Base-by-base conservation (phyloP, 2,113 vertebrate genomes). In the Lagopus muta region DNA sequence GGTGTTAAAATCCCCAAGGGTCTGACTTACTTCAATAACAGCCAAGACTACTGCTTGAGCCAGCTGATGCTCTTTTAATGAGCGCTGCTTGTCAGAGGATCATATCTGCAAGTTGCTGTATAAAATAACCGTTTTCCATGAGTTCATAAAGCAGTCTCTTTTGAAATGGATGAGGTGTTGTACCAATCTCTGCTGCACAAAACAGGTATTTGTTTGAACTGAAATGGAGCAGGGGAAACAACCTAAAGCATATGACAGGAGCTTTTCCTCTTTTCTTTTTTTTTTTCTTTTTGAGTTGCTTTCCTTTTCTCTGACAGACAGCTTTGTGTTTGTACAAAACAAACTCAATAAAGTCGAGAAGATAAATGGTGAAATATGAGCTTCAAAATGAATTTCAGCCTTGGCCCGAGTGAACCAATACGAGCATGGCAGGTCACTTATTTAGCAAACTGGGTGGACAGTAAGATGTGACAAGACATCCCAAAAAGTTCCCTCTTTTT, bases 41-140 rank as follows among this genome's bases (percentile, higher is more conserved):
- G 85, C 93, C 86, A 84, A 93, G 85, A 74, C 80, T 86, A 69
- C 70, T 91, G 82, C 89, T 92, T 86, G 70, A 94, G 87, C 70
- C 80, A 77, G 76, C 75, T 93, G 79, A 96, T 94, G 45, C 92
- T 87, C 75, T 91, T 89, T 95, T 97, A 97, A 97, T 97, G 97
- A 97, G 91, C 3, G 0, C 75, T 86, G 86, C 95, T 96, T 97
- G 96, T 98, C 94, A 95, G 91, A 95, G 78, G 84, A 95, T 96
- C 97, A 95, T 96, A 90, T 89, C 71, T 57, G 83, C 90, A 45
- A 96, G 92, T 94, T 95, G 90, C 88, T 95, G 87, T 94, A 80
- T 92, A 86, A 97, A 97, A 95, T 64, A 96, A 91, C 90, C 13
- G 2, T 94, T 96, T 96, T 65, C 72, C 40, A 45, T 72, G 71